These are phyloP conservation scores for Eupeodes luniger DNA, from an alignment of 2,888 invertebrate species.

Conservation along the genomic window DNA sequence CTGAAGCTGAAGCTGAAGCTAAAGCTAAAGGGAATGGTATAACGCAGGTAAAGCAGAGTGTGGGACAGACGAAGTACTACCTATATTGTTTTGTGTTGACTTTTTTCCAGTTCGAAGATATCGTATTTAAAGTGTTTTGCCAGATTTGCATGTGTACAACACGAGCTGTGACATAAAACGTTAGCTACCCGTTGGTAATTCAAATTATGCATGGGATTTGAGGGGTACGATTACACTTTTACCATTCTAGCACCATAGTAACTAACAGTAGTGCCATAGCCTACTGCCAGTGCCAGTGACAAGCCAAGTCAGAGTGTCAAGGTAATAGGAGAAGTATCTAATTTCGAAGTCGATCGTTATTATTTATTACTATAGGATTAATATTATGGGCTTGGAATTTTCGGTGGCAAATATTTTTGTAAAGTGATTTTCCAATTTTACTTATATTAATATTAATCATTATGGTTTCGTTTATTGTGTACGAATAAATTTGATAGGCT, in stretches of 20 bases:
- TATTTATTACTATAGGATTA: background rate
- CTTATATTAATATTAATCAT: background rate
- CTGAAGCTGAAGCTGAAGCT: background rate
- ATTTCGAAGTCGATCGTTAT: constrained; percentile 45
- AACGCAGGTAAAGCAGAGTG: too few relatives aligned
- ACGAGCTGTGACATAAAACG: constrained; percentile 70
- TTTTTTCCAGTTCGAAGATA: constrained; percentile 51
- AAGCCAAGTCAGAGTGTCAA: background rate
- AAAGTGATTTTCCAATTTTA: background rate
- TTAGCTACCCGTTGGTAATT: constrained; percentile 67
- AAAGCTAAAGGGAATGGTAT: background rate
- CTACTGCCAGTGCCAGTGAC: too few relatives aligned
- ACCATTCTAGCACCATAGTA: background rate
- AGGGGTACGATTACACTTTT: constrained; percentile 54
- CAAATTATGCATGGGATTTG: constrained; percentile 68
- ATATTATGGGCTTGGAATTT: constrained; percentile 17
- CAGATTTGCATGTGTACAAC: constrained; percentile 73
- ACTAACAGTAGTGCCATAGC: constrained; percentile 23
- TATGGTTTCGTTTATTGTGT: background rate
- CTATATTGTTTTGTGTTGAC: background rate
- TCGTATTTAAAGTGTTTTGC: constrained; percentile 74
- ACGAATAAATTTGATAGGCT: background rate
- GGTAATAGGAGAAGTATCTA: constrained; percentile 64
- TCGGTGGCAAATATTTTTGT: constrained; percentile 15
- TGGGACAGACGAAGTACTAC: too few relatives aligned